These are phyloP conservation scores for Xestia xanthographa DNA, from an alignment of 2,888 invertebrate genomes.

Conservation along the genomic window DNA sequence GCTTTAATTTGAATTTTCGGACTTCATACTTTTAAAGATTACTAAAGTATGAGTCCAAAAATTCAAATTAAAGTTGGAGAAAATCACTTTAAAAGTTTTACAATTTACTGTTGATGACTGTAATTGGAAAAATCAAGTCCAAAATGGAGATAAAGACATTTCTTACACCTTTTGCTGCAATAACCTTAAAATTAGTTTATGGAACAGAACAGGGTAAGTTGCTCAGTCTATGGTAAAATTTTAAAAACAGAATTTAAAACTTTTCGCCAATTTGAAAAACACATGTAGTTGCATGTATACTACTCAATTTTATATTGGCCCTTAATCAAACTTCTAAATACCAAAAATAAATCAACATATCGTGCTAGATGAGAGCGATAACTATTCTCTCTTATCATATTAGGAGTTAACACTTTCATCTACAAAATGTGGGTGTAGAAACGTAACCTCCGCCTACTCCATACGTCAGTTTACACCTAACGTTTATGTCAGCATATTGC, in stretches of 20 bases:
- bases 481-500: conserved; percentile 42
- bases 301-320: not conserved
- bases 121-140: not conserved
- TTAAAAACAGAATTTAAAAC: not conserved
- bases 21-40: not conserved
- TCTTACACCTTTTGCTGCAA: not conserved
- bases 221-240: not conserved
- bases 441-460: conserved; percentile 44
- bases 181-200: not conserved
- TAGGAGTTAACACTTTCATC: conserved; percentile 55
- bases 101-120: not conserved
- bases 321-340: conserved; percentile 31
- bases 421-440: conserved; percentile 43
- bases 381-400: conserved; percentile 10
- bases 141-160: not conserved
- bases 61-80: not conserved
- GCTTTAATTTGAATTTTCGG: too few relatives aligned
- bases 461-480: conserved; percentile 30
- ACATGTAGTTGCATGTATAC: not conserved
- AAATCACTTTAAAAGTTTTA: not conserved
- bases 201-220: not conserved
- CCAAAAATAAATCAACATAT: conserved; percentile 6
- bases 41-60: not conserved
- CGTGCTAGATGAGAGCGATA: conserved; percentile 35
- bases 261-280: not conserved